phyloP scores from a whole-genome alignment of 2,113 vertebrate species.

The Cromileptes altivelis region DNA sequence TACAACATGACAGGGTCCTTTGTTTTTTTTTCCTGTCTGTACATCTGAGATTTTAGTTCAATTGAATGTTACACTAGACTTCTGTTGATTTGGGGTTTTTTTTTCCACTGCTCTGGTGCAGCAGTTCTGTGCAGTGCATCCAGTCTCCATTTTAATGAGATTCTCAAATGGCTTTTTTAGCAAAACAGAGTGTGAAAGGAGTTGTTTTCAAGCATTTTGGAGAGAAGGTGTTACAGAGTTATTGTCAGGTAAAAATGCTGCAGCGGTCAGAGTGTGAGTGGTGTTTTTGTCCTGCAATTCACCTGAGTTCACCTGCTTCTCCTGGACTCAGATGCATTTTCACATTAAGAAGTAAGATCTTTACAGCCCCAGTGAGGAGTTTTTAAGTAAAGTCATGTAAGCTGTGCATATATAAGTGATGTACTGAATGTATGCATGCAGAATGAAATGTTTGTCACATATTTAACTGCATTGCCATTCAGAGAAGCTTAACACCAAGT shows the following conservation, averaged over 20 bases:
- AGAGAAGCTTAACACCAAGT: not conserved
- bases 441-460: not conserved
- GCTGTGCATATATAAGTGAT: not conserved
- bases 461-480: not conserved
- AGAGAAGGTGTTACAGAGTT: not conserved
- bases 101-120: not conserved
- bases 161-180: not conserved
- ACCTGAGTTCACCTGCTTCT: not conserved
- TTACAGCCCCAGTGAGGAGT: not conserved
- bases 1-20: not conserved
- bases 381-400: not conserved
- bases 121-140: not conserved
- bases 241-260: not conserved
- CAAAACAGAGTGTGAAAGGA: not conserved
- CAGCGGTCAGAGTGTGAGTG: not conserved
- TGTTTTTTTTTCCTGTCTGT: not conserved
- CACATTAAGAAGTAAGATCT: constrained; percentile 3
- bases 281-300: not conserved
- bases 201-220: not conserved
- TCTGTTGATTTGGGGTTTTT: too few relatives aligned
- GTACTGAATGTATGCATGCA: not conserved
- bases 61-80: not conserved
- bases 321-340: constrained; percentile 3
- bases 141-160: not conserved
- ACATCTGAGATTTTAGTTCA: not conserved